Conservation (phyloP, 2,797 vertebrate species). For the Hyperoplus immaculatus region DNA sequence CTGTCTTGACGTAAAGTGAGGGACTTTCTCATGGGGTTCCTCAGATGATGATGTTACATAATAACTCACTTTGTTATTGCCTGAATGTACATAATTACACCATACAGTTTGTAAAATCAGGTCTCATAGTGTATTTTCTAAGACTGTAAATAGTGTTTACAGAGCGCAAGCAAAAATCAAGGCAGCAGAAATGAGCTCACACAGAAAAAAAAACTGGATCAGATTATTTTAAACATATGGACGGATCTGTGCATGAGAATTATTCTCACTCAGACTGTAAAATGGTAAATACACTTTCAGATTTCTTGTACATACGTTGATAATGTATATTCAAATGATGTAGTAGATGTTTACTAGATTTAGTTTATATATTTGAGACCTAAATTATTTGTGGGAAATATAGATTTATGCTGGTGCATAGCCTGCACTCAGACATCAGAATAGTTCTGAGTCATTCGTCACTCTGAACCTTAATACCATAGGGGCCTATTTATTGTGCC, state of each 20-base stretch:
- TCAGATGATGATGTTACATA: slow-evolving; percentile 78
- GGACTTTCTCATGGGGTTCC: slow-evolving; percentile 84
- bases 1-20: slow-evolving; percentile 59
- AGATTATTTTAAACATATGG: slow-evolving; percentile 58
- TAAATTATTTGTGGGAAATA: slow-evolving; percentile 83
- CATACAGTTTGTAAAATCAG: slow-evolving; percentile 69
- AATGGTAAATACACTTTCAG: slow-evolving; percentile 69
- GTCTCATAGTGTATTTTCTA: slow-evolving; percentile 70
- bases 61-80: slow-evolving; percentile 64
- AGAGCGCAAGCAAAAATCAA: slow-evolving; percentile 84
- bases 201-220: slow-evolving; percentile 85
- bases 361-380: slow-evolving; percentile 76
- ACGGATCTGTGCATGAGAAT: slow-evolving; percentile 79
- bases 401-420: slow-evolving; percentile 77
- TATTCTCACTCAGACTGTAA: slow-evolving; percentile 78
- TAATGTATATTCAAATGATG: slow-evolving; percentile 81
- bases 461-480: slow-evolving; percentile 84
- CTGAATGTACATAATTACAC: slow-evolving; percentile 79
- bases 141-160: slow-evolving; percentile 86
- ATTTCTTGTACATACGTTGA: slow-evolving; percentile 84
- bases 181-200: slow-evolving; percentile 82
- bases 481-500: slow-evolving; percentile 81
- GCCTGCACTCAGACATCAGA: slow-evolving; percentile 72
- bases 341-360: slow-evolving; percentile 81
- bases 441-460: slow-evolving; percentile 73